These are phyloP conservation scores for Sebastes miniatus DNA, from an alignment of 2,797 vertebrate genomes.

Conservation along the genomic window DNA sequence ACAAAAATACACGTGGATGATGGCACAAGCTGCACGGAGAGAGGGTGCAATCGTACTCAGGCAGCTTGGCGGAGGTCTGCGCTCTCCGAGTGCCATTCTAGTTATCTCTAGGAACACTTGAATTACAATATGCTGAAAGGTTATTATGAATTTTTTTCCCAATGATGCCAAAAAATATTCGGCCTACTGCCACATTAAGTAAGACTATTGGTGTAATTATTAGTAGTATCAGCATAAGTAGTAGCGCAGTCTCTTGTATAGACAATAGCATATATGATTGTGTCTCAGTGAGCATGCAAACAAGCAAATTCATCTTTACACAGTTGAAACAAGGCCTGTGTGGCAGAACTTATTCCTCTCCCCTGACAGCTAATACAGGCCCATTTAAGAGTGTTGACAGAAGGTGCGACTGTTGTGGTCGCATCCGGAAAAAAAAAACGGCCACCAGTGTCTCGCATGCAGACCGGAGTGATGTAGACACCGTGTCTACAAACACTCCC, in stretches of 20 bases:
- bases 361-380: not conserved
- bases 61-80: no score
- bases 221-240: not conserved
- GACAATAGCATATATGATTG: not conserved
- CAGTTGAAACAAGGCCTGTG: not conserved
- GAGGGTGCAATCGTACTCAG: no score
- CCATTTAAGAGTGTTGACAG: slow-evolving; percentile 35
- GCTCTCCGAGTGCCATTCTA: no score
- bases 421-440: not conserved
- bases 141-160: no score
- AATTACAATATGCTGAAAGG: no score
- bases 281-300: slow-evolving; percentile 7
- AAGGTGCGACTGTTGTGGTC: slow-evolving; percentile 66
- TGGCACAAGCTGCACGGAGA: no score
- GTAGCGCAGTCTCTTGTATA: not conserved
- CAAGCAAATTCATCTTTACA: not conserved
- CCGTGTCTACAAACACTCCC: slow-evolving; percentile 43
- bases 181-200: no score
- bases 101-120: no score
- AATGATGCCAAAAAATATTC: no score
- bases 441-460: slow-evolving; percentile 35
- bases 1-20: no score
- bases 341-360: not conserved
- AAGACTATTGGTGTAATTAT: not conserved
- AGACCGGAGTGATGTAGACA: slow-evolving; percentile 44